Base-by-base conservation (phyloP, 2,888 invertebrate species). In the Hanleya hanleyi region DNA sequence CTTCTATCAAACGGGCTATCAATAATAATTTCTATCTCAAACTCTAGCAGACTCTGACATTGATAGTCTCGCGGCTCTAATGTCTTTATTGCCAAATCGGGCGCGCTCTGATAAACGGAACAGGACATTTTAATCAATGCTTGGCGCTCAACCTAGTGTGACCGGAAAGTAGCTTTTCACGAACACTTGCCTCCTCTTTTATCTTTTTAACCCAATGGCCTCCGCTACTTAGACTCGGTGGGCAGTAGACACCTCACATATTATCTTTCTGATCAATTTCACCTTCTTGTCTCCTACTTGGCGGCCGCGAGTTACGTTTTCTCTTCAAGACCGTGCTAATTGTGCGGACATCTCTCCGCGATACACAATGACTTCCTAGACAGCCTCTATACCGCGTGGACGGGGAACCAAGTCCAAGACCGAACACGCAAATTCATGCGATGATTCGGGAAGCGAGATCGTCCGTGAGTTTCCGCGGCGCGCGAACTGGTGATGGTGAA, bases 141-240 rank as follows among this genome's bases (percentile, higher is more conserved):
- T 29, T 15, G 57, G 32, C 57, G 32, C 57, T 29, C 12, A 29
- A 22, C 12, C 29, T 57, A 15, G 29, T 57, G 29, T 29, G 29
- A 29, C 57, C 57, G 57, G 57, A 57, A 29, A 22, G 32, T 29
- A 22, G 22, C 57, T 57, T 57, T 57, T 57, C 57, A 22, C 57
- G 57, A 57, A 57, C 57, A 57, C 57, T 57, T 57, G 57, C 29
- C 29, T 57, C 57, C 57, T 29, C 57, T 57, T 57, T 57, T 57
- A 57, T 57, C 57, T 57, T 57, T 57, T 57, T 57, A 57, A 57
- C 57, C 57, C 57, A 26, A 57, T 57, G 57, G 57, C 57, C 57
- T 57, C 57, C 29, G 1, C 57, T 57, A 29, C 32, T 57, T 57
- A 29, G 57, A 26, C 57, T 57, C 3, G 22, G 12, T 22, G 5